Conservation (phyloP, 2,113 vertebrate genomes). For the Nerophis ophidion region DNA sequence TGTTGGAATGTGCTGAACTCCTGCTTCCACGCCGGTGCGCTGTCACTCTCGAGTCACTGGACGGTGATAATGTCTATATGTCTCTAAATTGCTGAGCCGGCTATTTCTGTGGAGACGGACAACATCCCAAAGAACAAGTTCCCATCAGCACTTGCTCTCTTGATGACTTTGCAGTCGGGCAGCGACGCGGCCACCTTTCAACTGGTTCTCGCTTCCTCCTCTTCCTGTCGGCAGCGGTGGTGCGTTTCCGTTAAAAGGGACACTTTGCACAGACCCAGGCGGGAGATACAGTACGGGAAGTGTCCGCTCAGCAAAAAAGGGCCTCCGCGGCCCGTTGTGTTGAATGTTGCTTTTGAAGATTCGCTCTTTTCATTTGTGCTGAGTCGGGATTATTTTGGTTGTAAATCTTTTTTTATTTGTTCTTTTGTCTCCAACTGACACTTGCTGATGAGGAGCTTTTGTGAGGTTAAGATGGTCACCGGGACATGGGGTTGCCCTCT, state of each 20-base stretch:
- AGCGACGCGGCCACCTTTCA: constrained; percentile 23
- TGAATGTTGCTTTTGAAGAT: too few relatives aligned
- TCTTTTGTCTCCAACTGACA: constrained; percentile 20
- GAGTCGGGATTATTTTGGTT: constrained; percentile 7
- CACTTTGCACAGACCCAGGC: constrained; percentile 3
- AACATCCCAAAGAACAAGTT: not conserved
- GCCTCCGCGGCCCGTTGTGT: constrained; percentile 10
- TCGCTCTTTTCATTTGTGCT: not conserved
- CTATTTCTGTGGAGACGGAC: not conserved
- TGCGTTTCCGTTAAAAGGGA: constrained; percentile 39
- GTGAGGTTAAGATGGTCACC: constrained; percentile 13
- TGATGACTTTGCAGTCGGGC: constrained; percentile 35
- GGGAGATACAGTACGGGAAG: constrained; percentile 50
- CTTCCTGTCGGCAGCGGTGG: constrained; percentile 40
- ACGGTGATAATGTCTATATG: not conserved
- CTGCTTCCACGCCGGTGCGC: too few relatives aligned
- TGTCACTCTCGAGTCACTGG: too few relatives aligned
- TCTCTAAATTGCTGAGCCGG: not conserved
- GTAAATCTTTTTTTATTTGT: constrained; percentile 22
- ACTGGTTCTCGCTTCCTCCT: constrained; percentile 35
- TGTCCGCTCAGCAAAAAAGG: constrained; percentile 43
- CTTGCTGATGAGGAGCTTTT: constrained; percentile 7
- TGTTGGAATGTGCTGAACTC: too few relatives aligned
- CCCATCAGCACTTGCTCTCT: constrained; percentile 35
- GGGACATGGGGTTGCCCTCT: not conserved